Percentiles rank a stretch among this genome's conserved stretches.
Conservation (phyloP, 2,797 vertebrate genomes). For the Pagetopsis macropterus region DNA sequence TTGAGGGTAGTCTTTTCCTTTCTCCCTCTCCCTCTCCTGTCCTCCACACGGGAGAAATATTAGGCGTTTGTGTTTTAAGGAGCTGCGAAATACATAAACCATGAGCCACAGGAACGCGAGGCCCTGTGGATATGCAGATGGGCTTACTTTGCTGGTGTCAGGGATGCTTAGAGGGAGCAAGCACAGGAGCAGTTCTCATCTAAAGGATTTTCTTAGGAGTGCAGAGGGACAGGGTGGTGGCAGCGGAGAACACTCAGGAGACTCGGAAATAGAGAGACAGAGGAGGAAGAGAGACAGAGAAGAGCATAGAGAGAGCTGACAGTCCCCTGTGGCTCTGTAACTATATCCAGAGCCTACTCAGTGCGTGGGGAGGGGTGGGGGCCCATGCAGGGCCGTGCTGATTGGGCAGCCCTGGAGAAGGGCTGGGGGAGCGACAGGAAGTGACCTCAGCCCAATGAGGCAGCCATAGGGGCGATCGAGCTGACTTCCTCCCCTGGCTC, state of each 20-base stretch:
- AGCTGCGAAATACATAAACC: slow-evolving; percentile 99
- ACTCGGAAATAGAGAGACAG: slow-evolving; percentile 74
- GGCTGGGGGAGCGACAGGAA: slow-evolving; percentile 93
- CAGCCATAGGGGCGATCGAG: slow-evolving; percentile 91
- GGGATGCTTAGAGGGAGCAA: slow-evolving; percentile 91
- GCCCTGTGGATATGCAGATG: slow-evolving; percentile 99
- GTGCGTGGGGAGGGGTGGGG: slow-evolving; percentile 84
- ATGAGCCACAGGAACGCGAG: slow-evolving; percentile 96
- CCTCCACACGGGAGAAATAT: slow-evolving; percentile 96
- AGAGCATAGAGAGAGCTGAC: slow-evolving; percentile 64
- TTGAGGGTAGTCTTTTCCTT: slow-evolving; percentile 63
- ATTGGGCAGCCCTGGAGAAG: slow-evolving; percentile 94
- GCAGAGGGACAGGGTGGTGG: slow-evolving; percentile 83
- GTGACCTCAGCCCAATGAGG: slow-evolving; percentile 94
- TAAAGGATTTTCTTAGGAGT: slow-evolving; percentile 92
- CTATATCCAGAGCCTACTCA: slow-evolving; percentile 95
- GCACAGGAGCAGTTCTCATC: slow-evolving; percentile 89
- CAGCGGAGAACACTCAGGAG: slow-evolving; percentile 76
- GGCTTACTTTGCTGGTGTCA: slow-evolving; percentile 97
- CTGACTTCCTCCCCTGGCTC: slow-evolving; percentile 96
- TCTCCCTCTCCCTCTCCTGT: slow-evolving; percentile 64
- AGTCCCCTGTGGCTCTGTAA: slow-evolving; percentile 95
- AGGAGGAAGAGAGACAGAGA: slow-evolving; percentile 57
- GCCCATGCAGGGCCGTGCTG: slow-evolving; percentile 87
- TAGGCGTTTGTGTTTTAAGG: slow-evolving; percentile 98